phyloP scores from a whole-genome alignment of 1,140 invertebrate species.

The Anoplolepis gracilipes region DNA sequence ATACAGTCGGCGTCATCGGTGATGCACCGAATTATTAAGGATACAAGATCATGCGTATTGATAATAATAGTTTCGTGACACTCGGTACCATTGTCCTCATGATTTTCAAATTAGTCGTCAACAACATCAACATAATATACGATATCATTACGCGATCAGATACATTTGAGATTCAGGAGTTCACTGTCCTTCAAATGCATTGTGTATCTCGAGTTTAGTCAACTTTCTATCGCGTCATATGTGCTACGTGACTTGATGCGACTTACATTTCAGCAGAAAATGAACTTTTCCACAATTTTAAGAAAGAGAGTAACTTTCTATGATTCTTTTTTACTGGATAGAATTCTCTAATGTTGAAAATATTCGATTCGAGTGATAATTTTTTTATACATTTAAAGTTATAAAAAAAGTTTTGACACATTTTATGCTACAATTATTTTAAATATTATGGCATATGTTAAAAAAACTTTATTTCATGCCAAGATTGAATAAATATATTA shows the following conservation, averaged over 20 bases:
- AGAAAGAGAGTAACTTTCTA: no score
- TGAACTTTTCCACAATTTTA: no score
- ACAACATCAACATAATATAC: background rate
- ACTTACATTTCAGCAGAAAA: background rate
- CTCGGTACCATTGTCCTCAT: constrained; percentile 23
- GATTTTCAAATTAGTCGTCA: constrained; percentile 32
- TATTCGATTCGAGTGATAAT: no score
- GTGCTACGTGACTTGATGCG: background rate
- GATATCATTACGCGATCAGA: background rate
- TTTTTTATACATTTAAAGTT: no score
- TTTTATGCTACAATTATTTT: no score
- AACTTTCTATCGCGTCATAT: background rate
- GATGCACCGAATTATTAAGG: constrained; percentile 29
- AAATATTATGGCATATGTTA: no score
- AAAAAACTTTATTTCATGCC: no score
- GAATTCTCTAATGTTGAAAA: no score
- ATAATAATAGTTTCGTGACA: constrained; percentile 49
- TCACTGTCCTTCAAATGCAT: background rate
- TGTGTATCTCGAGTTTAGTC: constrained; percentile 1
- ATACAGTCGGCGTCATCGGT: background rate
- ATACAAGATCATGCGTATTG: background rate
- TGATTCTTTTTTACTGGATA: no score
- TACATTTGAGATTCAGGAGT: constrained; percentile 13
- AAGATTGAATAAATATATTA: no score
- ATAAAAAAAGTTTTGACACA: no score